Evolutionary conservation across 2,888 invertebrate species (phyloP).

Genomic region (Lochmaea capreae): DNA sequence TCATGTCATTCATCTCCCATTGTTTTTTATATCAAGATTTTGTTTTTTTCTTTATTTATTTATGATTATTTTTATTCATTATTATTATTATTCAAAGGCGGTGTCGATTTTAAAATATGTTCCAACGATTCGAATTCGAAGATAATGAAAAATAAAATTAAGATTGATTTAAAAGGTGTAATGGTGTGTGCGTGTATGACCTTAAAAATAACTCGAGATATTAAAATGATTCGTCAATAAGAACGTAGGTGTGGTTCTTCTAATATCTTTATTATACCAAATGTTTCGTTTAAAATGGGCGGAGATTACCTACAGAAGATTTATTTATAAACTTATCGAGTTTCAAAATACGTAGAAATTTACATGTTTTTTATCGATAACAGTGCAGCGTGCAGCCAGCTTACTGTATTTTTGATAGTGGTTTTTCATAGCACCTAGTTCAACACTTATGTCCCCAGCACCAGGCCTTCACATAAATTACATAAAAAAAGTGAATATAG

Average conservation of each 20-base stretch:
- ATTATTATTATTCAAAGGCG: constrained; percentile 35
- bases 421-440: too few relatives aligned
- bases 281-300: constrained; percentile 9
- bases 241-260: constrained; percentile 7
- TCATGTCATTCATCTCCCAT: constrained; percentile 54
- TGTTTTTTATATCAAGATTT: constrained; percentile 50
- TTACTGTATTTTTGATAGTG: too few relatives aligned
- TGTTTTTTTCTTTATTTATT: constrained; percentile 34
- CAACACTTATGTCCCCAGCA: too few relatives aligned
- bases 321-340: neutral
- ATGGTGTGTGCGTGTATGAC: constrained; percentile 12
- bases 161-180: constrained; percentile 15
- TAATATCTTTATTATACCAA: constrained; percentile 6
- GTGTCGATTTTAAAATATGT: constrained; percentile 31
- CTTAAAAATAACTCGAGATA: constrained; percentile 11
- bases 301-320: neutral
- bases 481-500: too few relatives aligned
- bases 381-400: too few relatives aligned
- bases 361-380: neutral
- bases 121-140: constrained; percentile 29
- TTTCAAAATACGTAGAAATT: neutral
- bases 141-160: constrained; percentile 24
- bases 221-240: constrained; percentile 9
- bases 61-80: constrained; percentile 4
- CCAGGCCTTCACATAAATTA: too few relatives aligned